Base-by-base conservation (phyloP, 2,797 vertebrate species). In the Betta splendens region DNA sequence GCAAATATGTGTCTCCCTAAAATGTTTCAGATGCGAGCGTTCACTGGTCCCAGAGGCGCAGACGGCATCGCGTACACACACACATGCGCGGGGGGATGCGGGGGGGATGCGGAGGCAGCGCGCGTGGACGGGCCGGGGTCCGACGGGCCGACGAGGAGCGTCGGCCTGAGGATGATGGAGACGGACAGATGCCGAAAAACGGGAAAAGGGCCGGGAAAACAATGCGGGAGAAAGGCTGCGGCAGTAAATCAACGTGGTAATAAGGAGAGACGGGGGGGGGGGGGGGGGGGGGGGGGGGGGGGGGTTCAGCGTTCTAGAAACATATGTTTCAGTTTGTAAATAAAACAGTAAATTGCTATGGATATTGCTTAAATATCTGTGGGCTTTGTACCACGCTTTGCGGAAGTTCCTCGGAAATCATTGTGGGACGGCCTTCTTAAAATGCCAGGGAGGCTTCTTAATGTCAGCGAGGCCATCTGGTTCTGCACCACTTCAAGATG, bases 261-360 rank as follows among this genome's bases (percentile, higher is more conserved):
- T 61, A 57, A 62, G 57, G 37, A 75, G 62, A 67, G 69, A 72
- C 11, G 47, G 35, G 45, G 25, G 29, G 26, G 45, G 28, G 42
- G n/a, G 1, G 18, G 26, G 10, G 37, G 32, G 45, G 28, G 36
- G n/a, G n/a, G 18, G 13, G 2, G 25, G 15, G 51, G 51, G 63
- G 66, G 61, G 48, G 46, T 51, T 49, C 64, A 73, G 80, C 83
- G 78, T 68, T 81, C 83, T 69, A 37, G 70, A 72, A 80, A 88
- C 90, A 91, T 82, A 80, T 92, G 89, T 90, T 91, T 89, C 75
- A 80, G 88, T 90, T 91, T 91, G 87, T 90, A 90, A 91, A 91
- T 91, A 91, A 91, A 91, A 91, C 81, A 85, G 86, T 87, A 89
- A 89, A 90, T 90, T 89, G 85, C 81, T 78, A 84, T 89, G 88